Conservation (phyloP, 2,797 vertebrate genomes). For the Liasis olivaceus region DNA sequence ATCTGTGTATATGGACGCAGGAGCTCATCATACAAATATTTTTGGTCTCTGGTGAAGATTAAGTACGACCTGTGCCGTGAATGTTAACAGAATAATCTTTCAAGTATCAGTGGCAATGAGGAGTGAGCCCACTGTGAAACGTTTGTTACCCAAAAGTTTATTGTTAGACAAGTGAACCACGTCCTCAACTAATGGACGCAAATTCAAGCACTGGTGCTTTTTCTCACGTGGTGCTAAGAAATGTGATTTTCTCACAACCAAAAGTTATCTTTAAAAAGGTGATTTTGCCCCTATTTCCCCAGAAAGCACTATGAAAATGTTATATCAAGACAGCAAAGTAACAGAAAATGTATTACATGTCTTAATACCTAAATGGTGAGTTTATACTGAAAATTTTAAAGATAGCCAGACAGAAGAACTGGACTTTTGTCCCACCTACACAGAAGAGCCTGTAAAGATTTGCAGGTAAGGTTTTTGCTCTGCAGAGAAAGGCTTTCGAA, state of each 20-base stretch:
- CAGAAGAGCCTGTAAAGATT: background rate
- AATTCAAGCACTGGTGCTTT: background rate
- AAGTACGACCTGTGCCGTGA: background rate
- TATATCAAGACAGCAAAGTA: background rate
- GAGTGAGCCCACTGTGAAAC: background rate
- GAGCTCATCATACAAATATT: background rate
- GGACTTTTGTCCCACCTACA: background rate
- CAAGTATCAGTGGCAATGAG: background rate
- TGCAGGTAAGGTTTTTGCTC: background rate
- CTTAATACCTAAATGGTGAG: background rate
- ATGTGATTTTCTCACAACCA: background rate
- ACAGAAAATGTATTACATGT: background rate
- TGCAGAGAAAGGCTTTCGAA: background rate
- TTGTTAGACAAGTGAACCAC: background rate
- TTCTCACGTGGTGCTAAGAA: background rate
- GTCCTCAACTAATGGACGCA: background rate
- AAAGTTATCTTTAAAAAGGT: background rate
- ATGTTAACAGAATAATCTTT: background rate
- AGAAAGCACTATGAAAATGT: background rate
- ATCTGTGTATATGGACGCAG: background rate
- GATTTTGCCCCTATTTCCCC: background rate
- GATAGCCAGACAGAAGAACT: background rate
- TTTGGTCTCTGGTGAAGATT: background rate
- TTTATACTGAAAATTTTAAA: background rate
- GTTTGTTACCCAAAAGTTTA: background rate